Evolutionary conservation across 2,113 vertebrate species (phyloP), one percentile per base, ranked within the genome.

Genomic region (Phyllostomus hastatus): DNA sequence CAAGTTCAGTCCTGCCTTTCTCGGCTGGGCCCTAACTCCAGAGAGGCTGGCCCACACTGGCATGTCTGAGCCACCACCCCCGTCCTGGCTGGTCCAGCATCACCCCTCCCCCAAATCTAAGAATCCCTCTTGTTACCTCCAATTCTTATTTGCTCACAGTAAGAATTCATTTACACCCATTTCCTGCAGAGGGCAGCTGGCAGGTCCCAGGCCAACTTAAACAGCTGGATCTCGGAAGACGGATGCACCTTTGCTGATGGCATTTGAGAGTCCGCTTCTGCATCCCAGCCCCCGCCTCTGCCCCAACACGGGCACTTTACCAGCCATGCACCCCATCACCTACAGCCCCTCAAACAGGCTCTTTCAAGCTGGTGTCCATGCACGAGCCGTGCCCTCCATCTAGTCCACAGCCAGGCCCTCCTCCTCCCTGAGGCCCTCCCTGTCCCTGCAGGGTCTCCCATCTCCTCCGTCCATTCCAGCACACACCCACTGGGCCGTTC

Each of bases 51-150:
- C 41, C 41, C 19, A 43, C 26, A 20, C 43, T 9, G 24, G 66
- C 59, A 15, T 0, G 0, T 38, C 33, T 1, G 31, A 61, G 64
- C 33, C 10, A 9, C 38, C 6, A 72, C 33, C 7, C 28, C 33
- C 33, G 35, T 14, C n/a, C 7, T 35, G 10, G 81, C 41, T 9
- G 57, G 46, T 9, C 86, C 48, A 28, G 69, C 9, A 22, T 17
- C 26, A 12, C 72, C 35, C 10, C 17, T 12, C 66, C 43, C 10
- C 19, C 22, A 59, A 4, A 35, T 82, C 78, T 72, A 20, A n/a
- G 12, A 79, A 75, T 57, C 28, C 69, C 26, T 41, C 66, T 35
- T 38, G 5, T 50, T 69, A 50, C 28, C 72, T 87, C 41, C 15
- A 35, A 12, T 88, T 88, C 70, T 70, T 46, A 67, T 31, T 46